Evolutionary conservation across 2,888 invertebrate genomes (phyloP).

Genomic region (Biston stratarius): DNA sequence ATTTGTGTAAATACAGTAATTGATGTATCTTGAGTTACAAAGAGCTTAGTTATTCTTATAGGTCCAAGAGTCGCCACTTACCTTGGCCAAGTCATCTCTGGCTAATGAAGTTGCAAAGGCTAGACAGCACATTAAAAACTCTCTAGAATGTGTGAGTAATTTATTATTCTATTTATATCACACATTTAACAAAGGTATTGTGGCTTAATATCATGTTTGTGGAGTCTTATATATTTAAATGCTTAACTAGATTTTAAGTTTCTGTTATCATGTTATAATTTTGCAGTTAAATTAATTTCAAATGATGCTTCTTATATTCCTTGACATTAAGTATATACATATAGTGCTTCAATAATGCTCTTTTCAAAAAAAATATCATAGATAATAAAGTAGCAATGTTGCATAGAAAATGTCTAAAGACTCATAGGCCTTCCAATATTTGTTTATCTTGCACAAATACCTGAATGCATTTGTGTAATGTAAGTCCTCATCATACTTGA

Average conservation of each 20-base stretch:
- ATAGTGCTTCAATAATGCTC: constrained; percentile 17
- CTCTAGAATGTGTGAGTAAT: constrained; percentile 89
- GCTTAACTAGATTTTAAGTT: constrained; percentile 9
- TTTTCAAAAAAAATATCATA: background rate
- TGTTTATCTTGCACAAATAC: too few species aligned
- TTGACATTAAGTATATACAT: background rate
- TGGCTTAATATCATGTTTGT: constrained; percentile 16
- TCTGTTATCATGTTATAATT: background rate
- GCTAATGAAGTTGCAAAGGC: constrained; percentile 95
- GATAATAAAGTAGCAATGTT: too few species aligned
- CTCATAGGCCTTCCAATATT: too few species aligned
- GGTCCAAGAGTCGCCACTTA: constrained; percentile 68
- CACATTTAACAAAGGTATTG: constrained; percentile 15
- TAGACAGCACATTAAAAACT: constrained; percentile 93
- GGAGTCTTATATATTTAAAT: constrained; percentile 12
- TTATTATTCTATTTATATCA: constrained; percentile 28
- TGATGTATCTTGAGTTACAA: constrained; percentile 2
- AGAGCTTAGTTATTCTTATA: constrained; percentile 59
- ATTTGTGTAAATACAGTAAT: background rate
- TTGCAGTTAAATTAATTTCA: background rate
- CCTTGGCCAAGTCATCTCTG: constrained; percentile 87
- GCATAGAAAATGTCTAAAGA: too few species aligned
- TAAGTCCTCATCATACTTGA: too few species aligned
- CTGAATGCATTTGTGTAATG: too few species aligned
- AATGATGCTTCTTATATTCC: constrained; percentile 5